Percentiles rank a stretch among this genome's conserved stretches.
Conservation (phyloP, 2,888 invertebrate species). For the Orchesella flavescens region DNA sequence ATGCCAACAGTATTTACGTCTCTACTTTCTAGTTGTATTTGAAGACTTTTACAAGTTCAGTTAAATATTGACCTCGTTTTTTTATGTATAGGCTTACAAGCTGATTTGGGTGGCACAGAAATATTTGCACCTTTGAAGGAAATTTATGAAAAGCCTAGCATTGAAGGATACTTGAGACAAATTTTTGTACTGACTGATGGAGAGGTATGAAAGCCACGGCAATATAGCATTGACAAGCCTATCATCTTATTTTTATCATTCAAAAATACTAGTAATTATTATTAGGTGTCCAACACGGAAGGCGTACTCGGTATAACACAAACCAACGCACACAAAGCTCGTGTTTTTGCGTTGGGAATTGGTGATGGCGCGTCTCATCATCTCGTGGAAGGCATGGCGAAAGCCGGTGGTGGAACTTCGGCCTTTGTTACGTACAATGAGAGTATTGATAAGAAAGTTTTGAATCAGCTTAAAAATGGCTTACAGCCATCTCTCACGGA, state of each 20-base stretch:
- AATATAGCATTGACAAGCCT: background rate
- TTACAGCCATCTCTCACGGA: conserved; percentile 69
- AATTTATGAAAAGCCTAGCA: conserved; percentile 67
- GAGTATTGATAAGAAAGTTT: conserved; percentile 72
- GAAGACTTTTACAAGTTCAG: too few relatives aligned
- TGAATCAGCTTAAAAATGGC: conserved; percentile 71
- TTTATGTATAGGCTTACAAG: conserved; percentile 66
- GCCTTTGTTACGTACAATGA: conserved; percentile 73
- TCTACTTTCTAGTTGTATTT: background rate
- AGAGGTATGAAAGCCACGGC: conserved; percentile 66
- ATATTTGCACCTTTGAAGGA: conserved; percentile 72
- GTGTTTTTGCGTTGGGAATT: conserved; percentile 73
- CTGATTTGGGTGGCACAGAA: conserved; percentile 74
- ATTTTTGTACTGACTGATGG: conserved; percentile 74
- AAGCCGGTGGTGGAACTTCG: conserved; percentile 73
- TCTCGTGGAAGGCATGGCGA: conserved; percentile 74
- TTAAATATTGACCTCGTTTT: background rate
- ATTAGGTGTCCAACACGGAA: conserved; percentile 72
- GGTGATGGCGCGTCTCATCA: conserved; percentile 73
- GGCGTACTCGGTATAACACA: conserved; percentile 72
- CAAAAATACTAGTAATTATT: background rate
- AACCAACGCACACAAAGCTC: conserved; percentile 69
- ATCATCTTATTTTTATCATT: background rate
- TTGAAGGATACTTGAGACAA: conserved; percentile 72
- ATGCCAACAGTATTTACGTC: background rate